Conservation (phyloP, 2,797 vertebrate genomes). For the Tadarida brasiliensis region DNA sequence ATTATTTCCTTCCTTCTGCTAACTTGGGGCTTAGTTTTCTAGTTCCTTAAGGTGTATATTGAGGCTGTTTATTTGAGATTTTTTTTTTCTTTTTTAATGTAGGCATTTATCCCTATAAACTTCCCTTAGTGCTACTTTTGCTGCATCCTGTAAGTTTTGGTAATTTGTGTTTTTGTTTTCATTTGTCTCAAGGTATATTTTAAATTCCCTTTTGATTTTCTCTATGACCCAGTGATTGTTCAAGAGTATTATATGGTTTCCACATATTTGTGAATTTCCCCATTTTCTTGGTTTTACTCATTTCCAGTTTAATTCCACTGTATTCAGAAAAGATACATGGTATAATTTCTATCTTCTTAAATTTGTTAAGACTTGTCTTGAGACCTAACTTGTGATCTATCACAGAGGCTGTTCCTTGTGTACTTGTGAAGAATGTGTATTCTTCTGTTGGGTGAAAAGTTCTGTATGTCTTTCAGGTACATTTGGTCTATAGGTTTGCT, state of each 20-base stretch:
- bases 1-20: not conserved
- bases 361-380: not conserved
- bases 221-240: not conserved
- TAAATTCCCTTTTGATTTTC: not conserved
- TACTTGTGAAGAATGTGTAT: not conserved
- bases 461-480: not conserved
- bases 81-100: not conserved
- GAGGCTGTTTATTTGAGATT: not conserved
- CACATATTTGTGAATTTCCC: not conserved
- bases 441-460: not conserved
- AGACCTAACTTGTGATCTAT: not conserved
- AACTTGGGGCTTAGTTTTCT: not conserved
- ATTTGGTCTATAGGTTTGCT: not conserved
- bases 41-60: not conserved
- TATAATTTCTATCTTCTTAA: not conserved
- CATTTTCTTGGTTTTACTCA: not conserved
- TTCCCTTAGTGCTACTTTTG: not conserved
- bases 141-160: not conserved
- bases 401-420: not conserved
- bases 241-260: not conserved
- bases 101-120: not conserved
- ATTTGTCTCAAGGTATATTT: not conserved
- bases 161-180: not conserved
- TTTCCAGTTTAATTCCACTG: not conserved
- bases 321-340: not conserved